Evolutionary conservation across 2,797 vertebrate species (phyloP), one percentile per base, ranked within the genome.

Genomic region (Anas bahamensis): DNA sequence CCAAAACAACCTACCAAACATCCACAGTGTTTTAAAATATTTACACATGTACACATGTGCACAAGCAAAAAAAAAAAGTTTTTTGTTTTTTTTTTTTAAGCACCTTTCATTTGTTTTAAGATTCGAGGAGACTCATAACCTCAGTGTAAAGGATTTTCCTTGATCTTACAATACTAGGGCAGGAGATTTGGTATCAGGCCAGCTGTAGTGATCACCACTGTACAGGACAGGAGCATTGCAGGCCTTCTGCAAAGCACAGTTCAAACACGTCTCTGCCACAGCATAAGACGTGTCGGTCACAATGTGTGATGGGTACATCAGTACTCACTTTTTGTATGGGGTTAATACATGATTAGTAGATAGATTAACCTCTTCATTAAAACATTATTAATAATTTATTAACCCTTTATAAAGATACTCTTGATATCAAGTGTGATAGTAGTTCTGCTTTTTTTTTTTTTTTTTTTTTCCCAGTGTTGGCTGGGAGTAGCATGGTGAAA

Each of bases 301-400:
- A 5, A 42, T 2, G 61, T 52, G 37, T n/a, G 24, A 39, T 23
- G 24, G n/a, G 28, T 28, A 33, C 46, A 10, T 35, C 6, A 3
- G 53, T 22, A 17, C 66, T n/a, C 3, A 0, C 68, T 52, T 65
- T n/a, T 65, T n/a, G 46, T 42, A 56, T 42, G 72, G 50, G 48
- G 31, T 2, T 55, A 24, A 46, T 9, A 26, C 59, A 60, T n/a
- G 53, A 68, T 66, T n/a, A 41, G 11, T 39, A 44, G 66, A 23
- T 56, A 22, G 41, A 64, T 70, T 73, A 78, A 81, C 28, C 60
- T 88, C 66, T 81, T 89, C 70, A 64, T 69, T 52, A 86, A 93
- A 95, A 89, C 31, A 44, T 46, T 71, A 83, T 74, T 70, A 93
- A 95, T 95, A 93, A 95, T 94, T 94, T 89, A 95, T 95, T 95